Base-by-base conservation (phyloP, 2,888 invertebrate species). In the Aleiodes testaceus region DNA sequence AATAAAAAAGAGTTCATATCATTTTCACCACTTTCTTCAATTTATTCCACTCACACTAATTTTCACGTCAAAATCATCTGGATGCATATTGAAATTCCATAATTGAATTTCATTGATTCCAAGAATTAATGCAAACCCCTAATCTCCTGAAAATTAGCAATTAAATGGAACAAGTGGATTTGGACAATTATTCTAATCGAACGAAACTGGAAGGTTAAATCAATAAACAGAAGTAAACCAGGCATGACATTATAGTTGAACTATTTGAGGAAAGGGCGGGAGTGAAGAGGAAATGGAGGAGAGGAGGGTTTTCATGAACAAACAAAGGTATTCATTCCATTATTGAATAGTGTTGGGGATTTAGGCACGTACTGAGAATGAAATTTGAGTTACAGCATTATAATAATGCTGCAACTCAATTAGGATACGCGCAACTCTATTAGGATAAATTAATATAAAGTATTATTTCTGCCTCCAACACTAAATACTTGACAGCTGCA, bases 141-240 rank as follows among this genome's bases (percentile, higher is more conserved):
- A 36, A 55, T 26, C 30, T 26, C 36, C 42, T 16, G 42, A 16
- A 16, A 59, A 59, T 59, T 42, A 42, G 18, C 26, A 59, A 59
- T 59, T 59, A 42, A 42, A 30, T 59, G 69, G 30, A 52, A 45
- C 55, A 45, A 30, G 53, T 7, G 64, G 64, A 70, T 70, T 30
- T 53, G 45, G 65, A 55, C 53, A 64, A 70, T 70, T 65, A 70
- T 70, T 70, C 69, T 70, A 70, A 70, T 70, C 64, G 69, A 53
- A 65, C 30, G 16, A 55, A 64, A 70, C 69, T 65, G 36, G 16
- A 18, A 12, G 45, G 66, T 49, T 59, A 22, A 55, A 70, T 66
- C 36, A 49, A 70, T 70, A 59, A 65, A 49, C 55, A 70, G 55
- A 49, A 59, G 55, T 45, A 69, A 50, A 14, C 64, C 64, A 53